Conservation (phyloP, 1,140 invertebrate species). For the Ips typographus region DNA sequence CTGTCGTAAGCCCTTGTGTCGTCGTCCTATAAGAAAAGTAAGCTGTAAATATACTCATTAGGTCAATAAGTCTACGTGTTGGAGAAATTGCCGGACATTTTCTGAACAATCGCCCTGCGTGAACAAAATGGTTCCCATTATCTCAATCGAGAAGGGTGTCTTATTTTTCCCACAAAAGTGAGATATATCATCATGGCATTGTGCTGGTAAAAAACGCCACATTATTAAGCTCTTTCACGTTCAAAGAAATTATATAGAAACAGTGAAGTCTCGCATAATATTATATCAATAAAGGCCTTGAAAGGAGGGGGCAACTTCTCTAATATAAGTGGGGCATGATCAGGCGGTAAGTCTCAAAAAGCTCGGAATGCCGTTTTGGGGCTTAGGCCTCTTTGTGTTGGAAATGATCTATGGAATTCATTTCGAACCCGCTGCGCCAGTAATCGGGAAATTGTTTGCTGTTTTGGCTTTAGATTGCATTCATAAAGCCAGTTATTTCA, state of each 20-base stretch:
- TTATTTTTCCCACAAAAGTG: too few species aligned
- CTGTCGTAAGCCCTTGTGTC: not conserved
- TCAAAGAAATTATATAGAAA: too few species aligned
- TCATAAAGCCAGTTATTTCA: slow-evolving; percentile 29
- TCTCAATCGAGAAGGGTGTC: not conserved
- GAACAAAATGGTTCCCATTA: slow-evolving; percentile 11
- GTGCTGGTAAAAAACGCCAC: too few species aligned
- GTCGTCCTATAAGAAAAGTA: not conserved
- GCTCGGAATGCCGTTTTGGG: slow-evolving; percentile 16
- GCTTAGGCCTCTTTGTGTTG: slow-evolving; percentile 34
- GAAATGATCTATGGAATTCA: slow-evolving; percentile 39
- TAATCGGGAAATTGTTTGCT: slow-evolving; percentile 32
- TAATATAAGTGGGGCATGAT: slow-evolving; percentile 16
- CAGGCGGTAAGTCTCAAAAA: slow-evolving; percentile 11
- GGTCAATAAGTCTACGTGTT: slow-evolving; percentile 19
- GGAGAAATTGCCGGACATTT: slow-evolving; percentile 5
- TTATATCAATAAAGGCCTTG: not conserved
- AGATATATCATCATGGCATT: too few species aligned
- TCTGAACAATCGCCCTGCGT: slow-evolving; percentile 9
- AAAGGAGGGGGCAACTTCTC: not conserved
- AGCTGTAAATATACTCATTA: slow-evolving; percentile 9
- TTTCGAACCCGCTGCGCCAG: slow-evolving; percentile 21
- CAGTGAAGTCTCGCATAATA: not conserved
- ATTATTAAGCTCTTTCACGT: too few species aligned
- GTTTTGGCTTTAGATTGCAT: slow-evolving; percentile 23